Base-by-base conservation (phyloP, 2,113 vertebrate species). In the Seriola quinqueradiata region DNA sequence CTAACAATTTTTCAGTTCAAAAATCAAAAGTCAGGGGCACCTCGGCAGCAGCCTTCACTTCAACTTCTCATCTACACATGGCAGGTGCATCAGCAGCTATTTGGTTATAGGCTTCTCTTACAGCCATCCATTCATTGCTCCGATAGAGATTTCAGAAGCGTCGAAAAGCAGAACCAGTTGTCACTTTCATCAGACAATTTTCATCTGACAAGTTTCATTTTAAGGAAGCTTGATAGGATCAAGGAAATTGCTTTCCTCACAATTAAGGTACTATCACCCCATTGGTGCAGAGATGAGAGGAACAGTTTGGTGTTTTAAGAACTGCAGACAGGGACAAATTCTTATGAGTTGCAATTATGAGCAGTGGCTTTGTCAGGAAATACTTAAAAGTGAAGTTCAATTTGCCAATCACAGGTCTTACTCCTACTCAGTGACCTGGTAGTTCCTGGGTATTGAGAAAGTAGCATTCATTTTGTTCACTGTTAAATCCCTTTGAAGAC, bases 401-500 rank as follows among this genome's bases (percentile, higher is more conserved):
- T 85, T 89, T 82, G 61, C 78, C 82, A 84, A 59, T 87, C 84
- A 75, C 36, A 82, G 68, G 60, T 87, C 74, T 66, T 46, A 75
- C 34, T 82, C 64, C 21, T 46, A 64, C 59, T 77, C 77, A 25
- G 75, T 82, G 82, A 89, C 84, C 85, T 81, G 34, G 52, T 75
- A 50, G 59, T 54, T 23, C 36, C 57, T 67, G n/a, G 57, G 25
- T 81, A 58, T 63, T 72, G 59, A 83, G 52, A 40, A 75, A 79
- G 59, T 14, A 23, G 36, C 67, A 84, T 77, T 86, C 46, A 84
- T 84, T 88, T 77, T 67, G 36, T 77, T 70, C 44, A 0, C 50
- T 50, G 68, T 78, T 82, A 69, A 88, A 90, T 71, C 59, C 60
- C 67, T 88, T 88, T 88, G 34, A 90, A 84, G 75, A 75, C 60